Base-by-base conservation (phyloP, 2,113 vertebrate genomes). In the Octodon degus region DNA sequence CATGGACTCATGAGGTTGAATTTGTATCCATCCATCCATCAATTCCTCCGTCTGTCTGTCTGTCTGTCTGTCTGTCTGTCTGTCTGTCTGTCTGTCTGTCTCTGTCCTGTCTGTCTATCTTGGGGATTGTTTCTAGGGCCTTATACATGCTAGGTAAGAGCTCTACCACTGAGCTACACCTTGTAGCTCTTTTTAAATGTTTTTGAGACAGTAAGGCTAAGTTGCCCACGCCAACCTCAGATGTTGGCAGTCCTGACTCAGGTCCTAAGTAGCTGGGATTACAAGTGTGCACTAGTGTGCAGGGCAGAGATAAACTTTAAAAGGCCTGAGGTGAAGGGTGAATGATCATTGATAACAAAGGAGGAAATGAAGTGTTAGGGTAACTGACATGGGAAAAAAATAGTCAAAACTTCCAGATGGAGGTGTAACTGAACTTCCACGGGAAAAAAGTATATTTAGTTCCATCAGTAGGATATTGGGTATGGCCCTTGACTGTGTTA, bases 381-480 rank as follows among this genome's bases (percentile, higher is more conserved):
- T 43, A 8, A 40, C 37, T 30, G 32, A 81, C 5, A 5, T 32
- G 32, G 53, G 34, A 22, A 24, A 22, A 24, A 58, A 81, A 24
- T 10, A 24, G 50, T 55, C 16, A 30, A 43, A 82, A 82, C 27
- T 43, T 85, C 40, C 13, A 30, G 72, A 25, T 32, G 11, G n/a
- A n/a, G 58, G 37, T 5, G 2, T 70, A 34, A 12, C 22, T 5
- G 2, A 27, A 30, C n/a, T 67, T 55, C 90, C 27, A 3, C 63
- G 32, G 37, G n/a, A 37, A 37, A 19, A 37, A 13, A 0, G 1
- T 1, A 0, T 24, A 5, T 25, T 58, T 53, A 16, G 0, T 9
- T n/a, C 58, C 16, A 1, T 58, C 13, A 32, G 25, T 0, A 10
- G 50, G 6, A 55, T 17, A 4, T 20, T 22, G 5, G 19, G 2